phyloP scores from a whole-genome alignment of 2,113 vertebrate species.

The Asarcornis scutulata region DNA sequence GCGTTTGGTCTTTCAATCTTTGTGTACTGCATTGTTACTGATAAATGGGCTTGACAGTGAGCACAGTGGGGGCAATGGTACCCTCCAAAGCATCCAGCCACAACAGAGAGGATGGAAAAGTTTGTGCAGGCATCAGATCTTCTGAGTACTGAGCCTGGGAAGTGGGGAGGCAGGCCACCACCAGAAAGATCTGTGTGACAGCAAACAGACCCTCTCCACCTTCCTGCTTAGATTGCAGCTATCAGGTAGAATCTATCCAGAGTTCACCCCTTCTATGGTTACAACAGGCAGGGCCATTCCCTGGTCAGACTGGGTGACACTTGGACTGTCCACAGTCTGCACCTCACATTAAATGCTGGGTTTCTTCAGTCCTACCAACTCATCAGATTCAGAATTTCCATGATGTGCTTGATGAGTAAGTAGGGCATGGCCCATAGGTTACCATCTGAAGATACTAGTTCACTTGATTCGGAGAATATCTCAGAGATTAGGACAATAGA shows the following conservation, averaged over 20 bases:
- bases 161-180: neutral
- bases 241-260: neutral
- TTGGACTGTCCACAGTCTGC: neutral
- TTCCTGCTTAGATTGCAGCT: neutral
- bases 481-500: neutral
- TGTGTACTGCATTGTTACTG: neutral
- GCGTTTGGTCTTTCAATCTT: neutral
- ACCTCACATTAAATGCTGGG: neutral
- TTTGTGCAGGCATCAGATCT: neutral
- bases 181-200: neutral
- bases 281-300: neutral
- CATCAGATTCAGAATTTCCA: neutral
- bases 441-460: neutral
- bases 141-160: neutral
- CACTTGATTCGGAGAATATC: neutral
- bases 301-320: neutral
- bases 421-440: neutral
- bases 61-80: accelerated
- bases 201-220: neutral
- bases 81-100: neutral
- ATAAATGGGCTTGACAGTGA: accelerated
- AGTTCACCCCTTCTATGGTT: neutral
- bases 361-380: neutral
- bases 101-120: neutral
- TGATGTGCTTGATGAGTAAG: neutral